Conservation (phyloP, 2,113 vertebrate genomes). For the Mustelus asterias region DNA sequence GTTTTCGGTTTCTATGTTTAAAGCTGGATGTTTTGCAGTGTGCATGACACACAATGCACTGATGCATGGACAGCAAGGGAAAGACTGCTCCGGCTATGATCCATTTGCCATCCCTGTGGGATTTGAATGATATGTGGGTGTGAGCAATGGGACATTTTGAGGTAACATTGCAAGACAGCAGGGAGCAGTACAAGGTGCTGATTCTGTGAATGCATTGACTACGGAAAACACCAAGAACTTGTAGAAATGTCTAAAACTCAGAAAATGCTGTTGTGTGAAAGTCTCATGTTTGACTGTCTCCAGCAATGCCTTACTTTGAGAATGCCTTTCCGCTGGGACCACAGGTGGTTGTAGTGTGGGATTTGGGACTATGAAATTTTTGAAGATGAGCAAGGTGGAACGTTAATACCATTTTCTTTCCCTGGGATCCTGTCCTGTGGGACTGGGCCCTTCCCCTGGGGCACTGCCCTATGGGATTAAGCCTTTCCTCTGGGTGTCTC, state of each 20-base stretch:
- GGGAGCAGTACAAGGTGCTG: background rate
- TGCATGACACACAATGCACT: background rate
- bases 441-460: too few species aligned
- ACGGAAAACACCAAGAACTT: too few species aligned
- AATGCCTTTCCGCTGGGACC: background rate
- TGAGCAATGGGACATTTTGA: background rate
- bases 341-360: background rate
- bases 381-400: background rate
- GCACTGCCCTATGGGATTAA: too few species aligned
- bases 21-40: background rate
- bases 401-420: background rate
- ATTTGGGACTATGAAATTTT: background rate
- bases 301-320: background rate
- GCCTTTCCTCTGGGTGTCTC: too few species aligned
- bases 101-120: background rate
- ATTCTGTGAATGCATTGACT: background rate
- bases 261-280: background rate
- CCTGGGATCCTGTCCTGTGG: too few species aligned
- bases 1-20: too few species aligned
- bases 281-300: background rate
- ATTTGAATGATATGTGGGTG: too few species aligned
- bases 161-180: background rate
- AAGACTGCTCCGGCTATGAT: background rate
- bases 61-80: background rate
- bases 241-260: background rate